Percentiles rank a stretch among this genome's conserved stretches.
These are phyloP conservation scores for Mya arenaria DNA, from an alignment of 1,140 invertebrate species.

Conservation along the genomic window DNA sequence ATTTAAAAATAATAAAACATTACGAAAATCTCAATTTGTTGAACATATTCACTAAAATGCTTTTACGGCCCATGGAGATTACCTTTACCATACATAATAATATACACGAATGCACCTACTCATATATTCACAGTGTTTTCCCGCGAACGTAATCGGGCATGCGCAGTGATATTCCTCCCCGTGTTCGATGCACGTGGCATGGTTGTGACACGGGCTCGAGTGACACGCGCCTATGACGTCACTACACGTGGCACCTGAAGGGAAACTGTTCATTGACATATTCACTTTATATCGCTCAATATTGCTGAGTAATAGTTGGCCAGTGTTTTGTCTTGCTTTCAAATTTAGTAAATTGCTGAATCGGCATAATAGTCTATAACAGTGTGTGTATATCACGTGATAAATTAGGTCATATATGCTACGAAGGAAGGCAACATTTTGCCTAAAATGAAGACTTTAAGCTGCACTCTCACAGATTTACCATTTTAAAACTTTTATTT, in stretches of 20 bases:
- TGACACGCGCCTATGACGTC: slow-evolving; percentile 37
- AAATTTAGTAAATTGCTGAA: too few relatives aligned
- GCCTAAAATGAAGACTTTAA: too few relatives aligned
- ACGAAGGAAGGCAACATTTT: too few relatives aligned
- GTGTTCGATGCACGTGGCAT: slow-evolving; percentile 83
- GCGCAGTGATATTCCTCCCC: slow-evolving; percentile 86
- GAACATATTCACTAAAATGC: not conserved
- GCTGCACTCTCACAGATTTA: too few relatives aligned
- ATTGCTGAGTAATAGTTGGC: too few relatives aligned
- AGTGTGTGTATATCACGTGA: too few relatives aligned
- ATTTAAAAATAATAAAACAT: not conserved
- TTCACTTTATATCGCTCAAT: too few relatives aligned
- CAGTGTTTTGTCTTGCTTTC: too few relatives aligned
- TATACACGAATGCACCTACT: slow-evolving; percentile 48
- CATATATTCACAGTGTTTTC: slow-evolving; percentile 65
- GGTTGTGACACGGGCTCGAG: slow-evolving; percentile 80
- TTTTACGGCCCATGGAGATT: not conserved
- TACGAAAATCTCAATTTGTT: not conserved
- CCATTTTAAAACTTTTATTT: too few relatives aligned
- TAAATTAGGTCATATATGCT: too few relatives aligned
- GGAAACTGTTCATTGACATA: too few relatives aligned
- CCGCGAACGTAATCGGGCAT: slow-evolving; percentile 64
- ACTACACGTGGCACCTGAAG: not conserved
- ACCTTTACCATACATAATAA: not conserved
- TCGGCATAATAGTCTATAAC: too few relatives aligned